These are phyloP conservation scores for Madoqua kirkii DNA, from an alignment of 2,113 vertebrate species.

Conservation along the genomic window DNA sequence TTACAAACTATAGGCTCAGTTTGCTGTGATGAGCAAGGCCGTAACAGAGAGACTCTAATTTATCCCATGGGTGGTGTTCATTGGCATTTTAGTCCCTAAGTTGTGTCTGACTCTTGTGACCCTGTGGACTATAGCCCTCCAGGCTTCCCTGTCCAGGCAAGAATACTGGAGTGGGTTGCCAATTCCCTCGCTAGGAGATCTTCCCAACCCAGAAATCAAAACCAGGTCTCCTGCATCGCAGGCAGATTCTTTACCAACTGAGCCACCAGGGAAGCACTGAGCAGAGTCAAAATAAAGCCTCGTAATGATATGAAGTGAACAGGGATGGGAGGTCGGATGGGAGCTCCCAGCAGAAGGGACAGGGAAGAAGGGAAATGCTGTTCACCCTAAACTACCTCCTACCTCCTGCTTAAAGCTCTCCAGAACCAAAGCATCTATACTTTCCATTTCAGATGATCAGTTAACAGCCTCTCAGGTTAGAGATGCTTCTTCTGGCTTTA, in stretches of 20 bases:
- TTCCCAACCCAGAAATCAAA: neutral
- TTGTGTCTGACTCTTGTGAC: neutral
- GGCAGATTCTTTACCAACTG: neutral
- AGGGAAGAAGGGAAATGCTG: neutral
- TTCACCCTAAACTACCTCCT: neutral
- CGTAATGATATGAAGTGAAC: neutral
- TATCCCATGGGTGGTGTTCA: neutral
- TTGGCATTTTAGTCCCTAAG: neutral
- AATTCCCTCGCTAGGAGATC: neutral
- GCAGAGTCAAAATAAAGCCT: neutral
- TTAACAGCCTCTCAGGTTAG: neutral
- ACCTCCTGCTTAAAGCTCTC: neutral
- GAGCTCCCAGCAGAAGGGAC: neutral
- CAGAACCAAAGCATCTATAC: neutral
- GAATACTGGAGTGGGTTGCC: neutral
- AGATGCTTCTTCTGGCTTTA: neutral
- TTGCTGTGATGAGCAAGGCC: neutral
- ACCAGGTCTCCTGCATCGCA: neutral
- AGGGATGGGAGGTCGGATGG: neutral
- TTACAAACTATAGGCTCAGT: neutral
- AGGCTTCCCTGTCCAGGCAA: neutral
- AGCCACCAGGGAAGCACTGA: neutral
- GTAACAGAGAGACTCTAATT: neutral
- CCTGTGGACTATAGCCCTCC: neutral
- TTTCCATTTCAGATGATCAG: neutral